These are phyloP conservation scores for Ectemnius cavifrons DNA, from an alignment of 2,888 invertebrate genomes.

Conservation along the genomic window DNA sequence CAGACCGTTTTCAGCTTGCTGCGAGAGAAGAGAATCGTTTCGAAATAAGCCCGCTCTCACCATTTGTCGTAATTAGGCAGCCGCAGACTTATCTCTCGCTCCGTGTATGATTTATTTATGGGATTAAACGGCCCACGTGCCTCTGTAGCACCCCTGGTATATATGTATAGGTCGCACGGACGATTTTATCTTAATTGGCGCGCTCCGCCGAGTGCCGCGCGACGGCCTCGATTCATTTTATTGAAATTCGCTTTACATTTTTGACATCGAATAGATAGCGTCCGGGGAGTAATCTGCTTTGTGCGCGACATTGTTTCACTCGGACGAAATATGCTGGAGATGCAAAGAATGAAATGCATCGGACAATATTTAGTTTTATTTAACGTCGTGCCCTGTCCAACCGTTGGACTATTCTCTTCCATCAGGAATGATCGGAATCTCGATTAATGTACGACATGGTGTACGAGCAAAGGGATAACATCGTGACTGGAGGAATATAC, in stretches of 20 bases:
- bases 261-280: neutral
- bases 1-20: neutral
- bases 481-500: no score
- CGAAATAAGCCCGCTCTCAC: neutral
- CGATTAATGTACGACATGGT: no score
- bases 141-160: neutral
- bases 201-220: neutral
- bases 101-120: neutral
- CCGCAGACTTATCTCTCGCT: neutral
- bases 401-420: no score
- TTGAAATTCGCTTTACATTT: constrained; percentile 5
- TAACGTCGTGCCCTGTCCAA: constrained; percentile 29
- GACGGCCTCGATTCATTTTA: neutral
- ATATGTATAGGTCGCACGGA: neutral
- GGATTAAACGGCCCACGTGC: neutral
- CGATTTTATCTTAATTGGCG: neutral
- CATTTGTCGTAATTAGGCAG: neutral
- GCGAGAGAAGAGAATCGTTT: neutral
- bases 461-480: no score
- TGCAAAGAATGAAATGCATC: constrained; percentile 15
- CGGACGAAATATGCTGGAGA: constrained; percentile 1
- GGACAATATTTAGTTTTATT: constrained; percentile 45
- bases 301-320: neutral
- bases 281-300: no score
- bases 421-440: no score